Evolutionary conservation across 1,140 invertebrate genomes (phyloP), one percentile per base, ranked within the genome.

Genomic region (Acromyrmex echinatior): DNA sequence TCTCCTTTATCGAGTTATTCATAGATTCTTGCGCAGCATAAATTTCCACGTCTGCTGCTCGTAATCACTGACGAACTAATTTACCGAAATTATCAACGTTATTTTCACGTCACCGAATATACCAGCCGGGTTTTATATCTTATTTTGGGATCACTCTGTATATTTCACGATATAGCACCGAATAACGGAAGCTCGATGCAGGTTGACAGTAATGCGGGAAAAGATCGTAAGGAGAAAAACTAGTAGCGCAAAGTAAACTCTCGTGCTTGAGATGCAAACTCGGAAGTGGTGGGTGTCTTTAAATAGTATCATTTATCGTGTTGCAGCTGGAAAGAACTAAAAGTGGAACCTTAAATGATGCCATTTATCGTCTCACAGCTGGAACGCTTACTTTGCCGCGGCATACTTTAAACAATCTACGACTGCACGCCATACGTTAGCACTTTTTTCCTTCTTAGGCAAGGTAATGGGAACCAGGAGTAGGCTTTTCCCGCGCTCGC

Each of bases 341-440:
- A 91, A 87, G 85, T 77, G 71, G 85, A 87, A 90, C 90, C 74
- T 91, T 91, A 91, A 91, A 91, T 86, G 90, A 79, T 87, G 80
- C 90, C 84, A 87, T 91, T 91, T 91, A 91, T 91, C 90, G 90
- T 88, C 25, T 58, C 90, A 74, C 89, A 77, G 71, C 78, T 60
- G 79, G 89, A 91, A 91, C 65, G 56, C 87, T 89, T 91, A 71
- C 87, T 89, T 91, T 63, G 51, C 65, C 80, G 9, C 73, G 73
- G 89, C 73, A 87, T 87, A 70, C 80, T 89, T 86, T 86, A 81
- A 91, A 91, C 89, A 85, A 87, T 91, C 76, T 63, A 73, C 78
- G 81, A 60, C 70, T 56, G 77, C 58, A 45, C 66, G 63, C 58
- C 73, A 58, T 53, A 76, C 71, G 21, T 87, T 76, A 78, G 86